phyloP scores from a whole-genome alignment of 2,113 vertebrate species.

The Cynoglossus semilaevis region DNA sequence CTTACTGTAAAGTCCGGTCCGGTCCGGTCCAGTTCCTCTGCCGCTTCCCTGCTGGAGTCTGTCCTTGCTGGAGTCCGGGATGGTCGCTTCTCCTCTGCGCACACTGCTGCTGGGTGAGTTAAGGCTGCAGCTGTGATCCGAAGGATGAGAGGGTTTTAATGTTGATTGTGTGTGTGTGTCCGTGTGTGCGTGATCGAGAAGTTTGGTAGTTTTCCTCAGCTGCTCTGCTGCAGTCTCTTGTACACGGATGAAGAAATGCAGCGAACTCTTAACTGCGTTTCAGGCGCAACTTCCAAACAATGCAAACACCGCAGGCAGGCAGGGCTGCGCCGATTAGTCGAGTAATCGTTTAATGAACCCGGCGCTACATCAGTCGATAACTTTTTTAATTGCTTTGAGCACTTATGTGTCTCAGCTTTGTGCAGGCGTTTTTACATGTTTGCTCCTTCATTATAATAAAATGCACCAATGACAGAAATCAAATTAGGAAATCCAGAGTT shows the following conservation, averaged over 20 bases:
- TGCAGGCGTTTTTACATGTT: no score
- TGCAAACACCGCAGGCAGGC: not conserved
- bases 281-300: not conserved
- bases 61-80: slow-evolving; percentile 36
- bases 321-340: no score
- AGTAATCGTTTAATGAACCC: no score
- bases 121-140: not conserved
- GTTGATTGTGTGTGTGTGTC: not conserved
- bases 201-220: not conserved
- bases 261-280: not conserved
- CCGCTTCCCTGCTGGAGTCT: slow-evolving; percentile 15
- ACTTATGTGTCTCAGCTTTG: no score
- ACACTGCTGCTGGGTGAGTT: slow-evolving; percentile 60
- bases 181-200: not conserved
- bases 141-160: not conserved
- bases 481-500: no score
- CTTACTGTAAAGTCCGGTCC: slow-evolving; percentile 21
- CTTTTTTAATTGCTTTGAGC: no score
- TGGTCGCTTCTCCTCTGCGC: slow-evolving; percentile 33
- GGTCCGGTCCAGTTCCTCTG: not conserved
- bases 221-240: not conserved
- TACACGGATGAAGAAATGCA: no score
- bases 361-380: no score
- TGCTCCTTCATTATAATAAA: no score
- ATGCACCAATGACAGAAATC: no score